Evolutionary conservation across 2,888 invertebrate species (phyloP), one percentile per base, ranked within the genome.

Genomic region (Nomada flava): DNA sequence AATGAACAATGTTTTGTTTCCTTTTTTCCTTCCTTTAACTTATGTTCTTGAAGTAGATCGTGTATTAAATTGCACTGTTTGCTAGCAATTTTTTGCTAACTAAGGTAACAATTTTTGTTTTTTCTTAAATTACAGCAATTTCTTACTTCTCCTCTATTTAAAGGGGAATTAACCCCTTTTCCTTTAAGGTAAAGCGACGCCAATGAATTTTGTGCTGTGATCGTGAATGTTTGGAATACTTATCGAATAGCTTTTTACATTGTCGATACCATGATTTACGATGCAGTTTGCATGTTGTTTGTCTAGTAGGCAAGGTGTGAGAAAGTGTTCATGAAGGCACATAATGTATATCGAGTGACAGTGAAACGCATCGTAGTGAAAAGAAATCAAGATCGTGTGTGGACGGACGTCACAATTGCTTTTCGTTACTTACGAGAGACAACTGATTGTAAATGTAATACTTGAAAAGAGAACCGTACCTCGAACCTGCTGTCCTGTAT

Each of bases 341-440:
- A 18, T 26, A 20, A 0, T 10, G 36, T 50, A 75, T 71, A 72
- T 9, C 47, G 76, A 78, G 72, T 65, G 76, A 67, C 75, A 74
- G 85, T 85, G 78, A 85, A 81, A 77, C 69, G 76, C 82, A 76
- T 74, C 60, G 62, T 78, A 52, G 75, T 73, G 82, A 53, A 42
- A 59, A 64, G 10, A 60, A 83, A 72, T 68, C 42, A 71, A 59
- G 57, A n/a, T 76, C 59, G 74, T 82, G 85, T 72, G 53, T 69
- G 73, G 68, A 72, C 73, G 82, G 67, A 82, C 77, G 85, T 85
- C 85, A 79, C 79, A 85, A 85, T 79, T 85, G 85, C 72, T 82
- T 82, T 79, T 76, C 82, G 79, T 85, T 85, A 85, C 85, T 85
- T 85, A 85, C 82, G 76, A 71, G 72, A 77, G 47, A 36, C 53